Evolutionary conservation across 2,797 vertebrate species (phyloP), one percentile per base, ranked within the genome.

Genomic region (Toxotes lorentzi): DNA sequence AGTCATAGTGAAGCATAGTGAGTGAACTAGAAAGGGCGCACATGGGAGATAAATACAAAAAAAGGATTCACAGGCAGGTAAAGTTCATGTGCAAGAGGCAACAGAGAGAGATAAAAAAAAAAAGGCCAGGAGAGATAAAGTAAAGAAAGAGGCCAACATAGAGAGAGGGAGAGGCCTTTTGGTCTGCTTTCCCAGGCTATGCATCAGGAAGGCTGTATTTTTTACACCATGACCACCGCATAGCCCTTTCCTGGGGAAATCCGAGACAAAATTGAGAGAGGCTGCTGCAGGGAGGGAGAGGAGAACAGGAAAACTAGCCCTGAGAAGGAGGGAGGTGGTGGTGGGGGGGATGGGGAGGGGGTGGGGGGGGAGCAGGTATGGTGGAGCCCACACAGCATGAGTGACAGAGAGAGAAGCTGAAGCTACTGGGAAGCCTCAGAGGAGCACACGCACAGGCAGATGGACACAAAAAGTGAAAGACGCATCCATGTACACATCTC

Each of bases 221-320:
- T 95, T 95, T 94, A 94, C 94, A 94, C 91, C 88, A 88, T 93
- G 92, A 93, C 93, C 93, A 92, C 87, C 74, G 53, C 85, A 84
- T 91, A 94, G 93, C 92, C 93, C 92, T 95, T 94, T 94, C 92
- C 92, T 93, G 91, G 91, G 92, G 91, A 94, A 94, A 92, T 93
- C 91, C 88, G 91, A 94, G 90, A 92, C 90, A 93, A 89, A 93
- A 93, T 86, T 59, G 86, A 91, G 90, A 91, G 90, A 91, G 90
- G 87, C 88, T 89, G 84, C 87, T 78, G 84, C 79, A 56, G 89
- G 91, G 91, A 91, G 92, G 88, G 89, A 86, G 86, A 81, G 87
- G 78, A 86, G 86, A 87, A 93, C 92, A 94, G 94, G 93, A 92
- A 94, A 93, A 86, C 86, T 87, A 86, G 87, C 86, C 92, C 88